These are phyloP conservation scores for Luperina nickerlii DNA, from an alignment of 2,888 invertebrate species.

Conservation along the genomic window DNA sequence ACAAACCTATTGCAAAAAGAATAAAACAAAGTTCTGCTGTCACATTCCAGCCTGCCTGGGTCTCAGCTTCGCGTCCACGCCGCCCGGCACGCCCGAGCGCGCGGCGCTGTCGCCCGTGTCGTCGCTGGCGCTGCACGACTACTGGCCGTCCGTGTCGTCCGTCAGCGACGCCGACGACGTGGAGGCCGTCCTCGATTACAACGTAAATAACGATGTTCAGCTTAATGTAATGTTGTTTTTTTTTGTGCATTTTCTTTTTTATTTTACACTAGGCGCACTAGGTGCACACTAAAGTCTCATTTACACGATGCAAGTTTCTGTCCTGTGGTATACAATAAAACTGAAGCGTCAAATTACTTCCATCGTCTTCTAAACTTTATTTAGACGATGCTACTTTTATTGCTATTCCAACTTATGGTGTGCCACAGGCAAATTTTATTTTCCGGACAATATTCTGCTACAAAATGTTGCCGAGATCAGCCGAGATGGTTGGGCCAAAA, in stretches of 20 bases:
- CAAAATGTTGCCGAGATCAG: not conserved
- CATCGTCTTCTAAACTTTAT: not conserved
- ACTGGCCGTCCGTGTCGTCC: constrained; percentile 82
- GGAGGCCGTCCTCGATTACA: constrained; percentile 83
- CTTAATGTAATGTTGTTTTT: constrained; percentile 60
- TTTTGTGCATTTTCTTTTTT: constrained; percentile 28
- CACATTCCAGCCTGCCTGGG: constrained; percentile 52
- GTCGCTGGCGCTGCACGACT: constrained; percentile 74
- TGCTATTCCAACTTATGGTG: not conserved
- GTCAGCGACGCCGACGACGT: constrained; percentile 85
- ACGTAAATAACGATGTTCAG: constrained; percentile 77
- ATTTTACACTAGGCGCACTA: not conserved
- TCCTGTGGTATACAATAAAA: not conserved
- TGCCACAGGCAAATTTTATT: not conserved
- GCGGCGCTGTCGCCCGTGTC: constrained; percentile 66
- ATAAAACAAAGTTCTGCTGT: not conserved
- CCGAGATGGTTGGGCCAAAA: not conserved
- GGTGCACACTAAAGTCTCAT: not conserved
- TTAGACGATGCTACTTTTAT: not conserved
- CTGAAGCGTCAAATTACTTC: not conserved
- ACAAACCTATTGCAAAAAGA: not conserved
- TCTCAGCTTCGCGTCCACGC: constrained; percentile 53
- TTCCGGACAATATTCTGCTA: not conserved
- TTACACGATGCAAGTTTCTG: not conserved
- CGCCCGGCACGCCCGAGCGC: constrained; percentile 70